A percentile compares a stretch with the other conserved stretches of the same genome.
Evolutionary conservation across 2,113 vertebrate species (phyloP).

Genomic region (Eupsittula cactorum): DNA sequence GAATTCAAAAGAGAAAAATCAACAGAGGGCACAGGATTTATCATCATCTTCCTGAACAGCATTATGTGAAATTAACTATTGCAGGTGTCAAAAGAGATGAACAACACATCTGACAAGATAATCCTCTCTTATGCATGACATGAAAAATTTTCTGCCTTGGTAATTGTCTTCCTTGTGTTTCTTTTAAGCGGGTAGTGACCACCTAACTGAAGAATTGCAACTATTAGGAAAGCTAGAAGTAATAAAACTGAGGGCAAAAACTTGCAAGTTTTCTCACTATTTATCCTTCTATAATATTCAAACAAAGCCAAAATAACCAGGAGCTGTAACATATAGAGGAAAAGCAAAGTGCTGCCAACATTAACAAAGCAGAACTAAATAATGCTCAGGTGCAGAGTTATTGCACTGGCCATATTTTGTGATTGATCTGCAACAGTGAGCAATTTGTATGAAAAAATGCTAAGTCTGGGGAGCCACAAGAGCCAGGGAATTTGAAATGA

Average conservation of each 20-base stretch:
- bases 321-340: not conserved
- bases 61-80: not conserved
- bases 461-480: not conserved
- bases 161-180: not conserved
- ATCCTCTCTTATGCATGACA: not conserved
- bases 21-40: not conserved
- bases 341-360: not conserved
- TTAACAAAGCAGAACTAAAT: constrained; percentile 4
- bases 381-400: constrained; percentile 46
- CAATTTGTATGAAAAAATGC: constrained; percentile 35
- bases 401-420: not conserved
- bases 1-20: not conserved
- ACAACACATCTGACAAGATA: not conserved
- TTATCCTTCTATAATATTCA: not conserved
- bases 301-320: not conserved
- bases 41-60: not conserved
- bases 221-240: not conserved
- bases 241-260: not conserved
- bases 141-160: not conserved
- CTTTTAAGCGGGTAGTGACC: not conserved
- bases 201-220: not conserved
- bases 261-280: not conserved
- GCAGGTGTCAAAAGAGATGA: not conserved
- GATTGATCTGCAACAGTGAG: constrained; percentile 39
- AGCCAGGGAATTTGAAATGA: not conserved